Evolutionary conservation across 2,113 vertebrate species (phyloP).

Genomic region (Castor canadensis): DNA sequence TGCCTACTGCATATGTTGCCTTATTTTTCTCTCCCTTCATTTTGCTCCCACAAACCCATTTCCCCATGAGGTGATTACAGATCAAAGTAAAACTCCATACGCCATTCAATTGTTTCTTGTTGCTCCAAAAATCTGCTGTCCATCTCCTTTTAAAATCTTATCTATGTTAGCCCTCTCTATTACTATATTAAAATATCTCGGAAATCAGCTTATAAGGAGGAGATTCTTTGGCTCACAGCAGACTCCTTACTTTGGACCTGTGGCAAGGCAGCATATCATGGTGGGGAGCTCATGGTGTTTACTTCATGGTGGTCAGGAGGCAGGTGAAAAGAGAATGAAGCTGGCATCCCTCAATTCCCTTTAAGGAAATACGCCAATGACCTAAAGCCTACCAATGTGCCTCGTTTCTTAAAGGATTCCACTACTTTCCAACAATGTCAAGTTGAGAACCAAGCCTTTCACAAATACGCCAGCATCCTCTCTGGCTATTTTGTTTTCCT

Average conservation of each 20-base stretch:
- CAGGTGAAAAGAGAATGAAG: not conserved
- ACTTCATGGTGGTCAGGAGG: not conserved
- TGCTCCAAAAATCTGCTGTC: not conserved
- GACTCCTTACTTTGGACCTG: not conserved
- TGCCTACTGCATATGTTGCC: not conserved
- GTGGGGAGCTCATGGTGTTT: not conserved
- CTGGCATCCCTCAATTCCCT: not conserved
- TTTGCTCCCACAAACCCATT: not conserved
- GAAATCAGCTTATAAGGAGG: not conserved
- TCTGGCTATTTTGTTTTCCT: no score
- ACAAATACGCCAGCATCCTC: no score
- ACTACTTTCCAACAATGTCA: not conserved
- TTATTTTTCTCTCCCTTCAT: not conserved
- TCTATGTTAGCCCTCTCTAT: not conserved
- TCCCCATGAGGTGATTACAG: not conserved
- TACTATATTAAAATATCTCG: not conserved
- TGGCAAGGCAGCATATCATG: not conserved
- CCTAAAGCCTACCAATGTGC: not conserved
- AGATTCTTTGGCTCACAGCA: not conserved
- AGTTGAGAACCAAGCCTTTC: not conserved
- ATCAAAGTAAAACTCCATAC: no score
- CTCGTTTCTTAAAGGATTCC: not conserved
- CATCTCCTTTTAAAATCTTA: not conserved
- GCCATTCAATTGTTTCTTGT: fast-evolving
- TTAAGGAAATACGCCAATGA: not conserved